Evolutionary conservation across 2,888 invertebrate species (phyloP), one percentile per base, ranked within the genome.

Genomic region (Chrysolina oricalcia): DNA sequence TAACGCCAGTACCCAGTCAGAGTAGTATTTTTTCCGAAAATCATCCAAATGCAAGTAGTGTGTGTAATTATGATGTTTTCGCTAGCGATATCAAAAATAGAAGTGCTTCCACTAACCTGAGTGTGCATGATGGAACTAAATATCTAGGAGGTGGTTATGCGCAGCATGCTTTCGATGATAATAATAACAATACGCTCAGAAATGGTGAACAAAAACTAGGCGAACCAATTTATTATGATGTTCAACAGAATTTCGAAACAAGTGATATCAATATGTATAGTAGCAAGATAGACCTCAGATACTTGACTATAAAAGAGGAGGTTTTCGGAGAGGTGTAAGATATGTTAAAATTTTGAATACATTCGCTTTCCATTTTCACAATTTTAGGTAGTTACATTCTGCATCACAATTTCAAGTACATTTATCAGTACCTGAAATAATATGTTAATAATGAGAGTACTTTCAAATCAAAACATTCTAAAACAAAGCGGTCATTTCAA

Each of bases 31-130:
- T 82, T 81, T 85, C 85, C 81, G 83, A 83, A 78, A 82, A 81
- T 63, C 83, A 83, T 78, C 85, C 83, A 80, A 85, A 83, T 87
- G 87, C 88, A 87, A 88, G 88, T 88, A 88, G 85, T 81, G 81
- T 84, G 81, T 72, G 75, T 78, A 40, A 48, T 71, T 56, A 67
- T 67, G 73, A 71, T 71, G 75, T 70, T 71, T 74, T 76, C 62
- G 77, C 73, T 76, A 74, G 63, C 67, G 59, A 13, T 27, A 59
- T 64, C 35, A 63, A 65, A 73, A 72, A 75, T 53, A 63, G 48
- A 67, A 72, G 46, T 43, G 70, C 71, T 71, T 71, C 65, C 46
- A 76, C 73, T 76, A 73, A 76, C 56, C 66, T 43, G 67, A 56
- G 63, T 63, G 59, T 19, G 66, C 68, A 63, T 70, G 65, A 40